Evolutionary conservation across 2,888 invertebrate genomes (phyloP).

Genomic region (Unio pictorum): DNA sequence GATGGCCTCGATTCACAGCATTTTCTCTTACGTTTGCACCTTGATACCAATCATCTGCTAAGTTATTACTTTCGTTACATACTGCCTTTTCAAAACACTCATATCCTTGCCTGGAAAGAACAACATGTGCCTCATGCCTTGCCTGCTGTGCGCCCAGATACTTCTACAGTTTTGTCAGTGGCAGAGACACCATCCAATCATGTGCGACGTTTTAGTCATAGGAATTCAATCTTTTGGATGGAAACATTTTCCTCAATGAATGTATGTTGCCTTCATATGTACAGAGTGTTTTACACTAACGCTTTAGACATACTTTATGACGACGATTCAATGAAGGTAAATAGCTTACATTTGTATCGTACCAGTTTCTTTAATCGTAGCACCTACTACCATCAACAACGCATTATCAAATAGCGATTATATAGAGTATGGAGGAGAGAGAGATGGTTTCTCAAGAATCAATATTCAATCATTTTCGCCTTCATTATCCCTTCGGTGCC

Average conservation of each 20-base stretch:
- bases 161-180: slow-evolving; percentile 27
- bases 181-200: neutral
- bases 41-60: slow-evolving; percentile 31
- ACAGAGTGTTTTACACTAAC: too few relatives aligned
- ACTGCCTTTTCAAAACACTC: slow-evolving; percentile 31
- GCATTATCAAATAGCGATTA: slow-evolving; percentile 8
- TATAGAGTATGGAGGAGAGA: slow-evolving; percentile 31
- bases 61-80: slow-evolving; percentile 32
- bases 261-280: slow-evolving; percentile 43
- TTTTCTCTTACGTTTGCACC: slow-evolving; percentile 17
- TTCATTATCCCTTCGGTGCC: slow-evolving; percentile 40
- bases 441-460: slow-evolving; percentile 24
- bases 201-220: slow-evolving; percentile 26
- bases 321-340: slow-evolving; percentile 5
- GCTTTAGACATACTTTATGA: neutral
- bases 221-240: slow-evolving; percentile 43
- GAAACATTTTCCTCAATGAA: slow-evolving; percentile 40
- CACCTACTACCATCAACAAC: slow-evolving; percentile 12
- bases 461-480: slow-evolving; percentile 15
- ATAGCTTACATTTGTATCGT: slow-evolving; percentile 13
- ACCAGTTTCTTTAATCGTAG: slow-evolving; percentile 13
- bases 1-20: neutral
- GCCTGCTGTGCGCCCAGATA: slow-evolving; percentile 36
- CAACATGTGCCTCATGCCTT: slow-evolving; percentile 36
- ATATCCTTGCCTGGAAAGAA: slow-evolving; percentile 40